Base-by-base conservation (phyloP, 1,140 invertebrate species). In the Caenorhabditis remanei region DNA sequence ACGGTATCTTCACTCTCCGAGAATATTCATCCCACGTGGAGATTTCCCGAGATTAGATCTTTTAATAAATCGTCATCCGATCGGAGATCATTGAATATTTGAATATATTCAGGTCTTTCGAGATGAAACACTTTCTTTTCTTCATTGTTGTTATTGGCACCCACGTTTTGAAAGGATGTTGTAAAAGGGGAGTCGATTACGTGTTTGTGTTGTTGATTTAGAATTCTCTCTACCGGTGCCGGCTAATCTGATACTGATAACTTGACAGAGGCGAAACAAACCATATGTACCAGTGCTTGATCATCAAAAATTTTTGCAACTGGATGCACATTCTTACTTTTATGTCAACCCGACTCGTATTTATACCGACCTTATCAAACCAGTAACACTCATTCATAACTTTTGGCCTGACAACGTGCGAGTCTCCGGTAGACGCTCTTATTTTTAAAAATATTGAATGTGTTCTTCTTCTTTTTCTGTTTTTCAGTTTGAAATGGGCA, bases 21-120 rank as follows among this genome's bases (percentile, higher is more conserved):
- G 24, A 19, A 32, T 40, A 40, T 40, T 65, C 21, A 32, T 9
- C 61, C 61, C 65, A 71, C 65, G 65, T 71, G 65, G 65, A 43
- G 40, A 71, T 71, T 14, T 19, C 9, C 40, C 11, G 41, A 71
- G 65, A 71, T 71, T 16, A 71, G 41, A 71, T 43, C 41, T 43
- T 32, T 19, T 63, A 63, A 11, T 19, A 19, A 4, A 43, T 43
- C 43, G 71, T 50, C 71, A 79, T 53, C 43, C 14, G 65, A 71
- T 71, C 65, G 65, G 40, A 71, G 41, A 71, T 46, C 65, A 71
- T 14, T 24, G 7, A 24, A 61, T 61, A 61, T 61, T 61, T 53
- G 50, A 53, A 53, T 32, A 63, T 79, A 50, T 79, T 79, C 71
- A 79, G 71, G 71, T 79, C 46, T 79, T 79, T 79, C 46, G 71